Evolutionary conservation across 1,140 invertebrate genomes (phyloP).

Genomic region (Whitmania pigra): DNA sequence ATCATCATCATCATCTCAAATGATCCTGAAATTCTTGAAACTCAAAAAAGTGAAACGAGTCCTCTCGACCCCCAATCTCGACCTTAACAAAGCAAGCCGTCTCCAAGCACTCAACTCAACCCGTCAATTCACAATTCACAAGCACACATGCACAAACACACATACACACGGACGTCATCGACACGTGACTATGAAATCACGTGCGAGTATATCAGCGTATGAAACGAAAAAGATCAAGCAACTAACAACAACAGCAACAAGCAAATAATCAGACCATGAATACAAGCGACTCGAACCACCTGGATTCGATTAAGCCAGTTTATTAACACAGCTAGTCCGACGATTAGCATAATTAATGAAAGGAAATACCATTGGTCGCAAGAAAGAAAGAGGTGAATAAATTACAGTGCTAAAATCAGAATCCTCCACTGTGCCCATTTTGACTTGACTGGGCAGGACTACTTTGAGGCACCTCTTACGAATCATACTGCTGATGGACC

Average conservation of each 20-base stretch:
- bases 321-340: not conserved
- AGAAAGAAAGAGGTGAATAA: not conserved
- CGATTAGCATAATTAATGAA: not conserved
- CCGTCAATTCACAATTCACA: not conserved
- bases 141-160: not conserved
- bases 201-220: not conserved
- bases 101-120: not conserved
- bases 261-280: not conserved
- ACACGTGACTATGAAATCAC: not conserved
- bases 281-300: too few relatives aligned
- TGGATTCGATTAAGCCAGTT: too few relatives aligned
- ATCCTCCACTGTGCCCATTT: conserved; percentile 86
- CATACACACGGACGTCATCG: not conserved
- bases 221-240: not conserved
- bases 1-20: too few relatives aligned
- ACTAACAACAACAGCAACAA: not conserved
- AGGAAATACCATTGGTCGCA: not conserved
- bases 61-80: too few relatives aligned
- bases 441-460: conserved; percentile 44
- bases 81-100: not conserved
- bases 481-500: conserved; percentile 6
- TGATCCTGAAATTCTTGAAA: too few relatives aligned
- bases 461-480: conserved; percentile 11
- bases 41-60: too few relatives aligned
- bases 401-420: conserved; percentile 62